These are phyloP conservation scores for Beaufortia kweichowensis DNA, from an alignment of 2,113 vertebrate genomes.

Conservation along the genomic window DNA sequence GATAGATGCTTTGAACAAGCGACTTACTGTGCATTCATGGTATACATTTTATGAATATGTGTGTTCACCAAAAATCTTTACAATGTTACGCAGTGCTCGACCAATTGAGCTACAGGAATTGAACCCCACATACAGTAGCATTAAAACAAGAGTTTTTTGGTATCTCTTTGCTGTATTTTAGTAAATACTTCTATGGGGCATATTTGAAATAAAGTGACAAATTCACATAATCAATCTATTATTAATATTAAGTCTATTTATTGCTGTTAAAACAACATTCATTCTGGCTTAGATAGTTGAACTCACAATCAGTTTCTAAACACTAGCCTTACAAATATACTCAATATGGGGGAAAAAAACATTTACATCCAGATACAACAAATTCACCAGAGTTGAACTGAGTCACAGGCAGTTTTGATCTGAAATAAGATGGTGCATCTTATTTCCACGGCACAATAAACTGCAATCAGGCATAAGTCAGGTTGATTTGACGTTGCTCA, in stretches of 20 bases:
- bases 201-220: too few relatives aligned
- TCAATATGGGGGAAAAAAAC: constrained; percentile 29
- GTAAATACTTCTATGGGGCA: too few relatives aligned
- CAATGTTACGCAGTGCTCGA: too few relatives aligned
- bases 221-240: too few relatives aligned
- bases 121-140: too few relatives aligned
- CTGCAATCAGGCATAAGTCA: constrained; percentile 12
- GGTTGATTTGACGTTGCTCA: constrained; percentile 13
- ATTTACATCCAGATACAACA: constrained; percentile 9
- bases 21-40: too few relatives aligned
- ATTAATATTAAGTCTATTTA: background rate
- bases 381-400: background rate
- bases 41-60: too few relatives aligned
- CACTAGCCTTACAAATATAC: constrained; percentile 10
- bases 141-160: too few relatives aligned
- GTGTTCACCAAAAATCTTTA: too few relatives aligned
- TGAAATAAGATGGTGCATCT: constrained; percentile 9
- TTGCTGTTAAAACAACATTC: background rate
- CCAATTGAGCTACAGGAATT: too few relatives aligned
- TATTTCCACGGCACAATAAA: constrained; percentile 29
- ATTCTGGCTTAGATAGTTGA: background rate
- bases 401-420: constrained; percentile 2
- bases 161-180: too few relatives aligned
- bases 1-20: too few relatives aligned
- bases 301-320: constrained; percentile 21